Conservation (phyloP, 2,113 vertebrate species). For the Ptilorrhoa leucosticta region DNA sequence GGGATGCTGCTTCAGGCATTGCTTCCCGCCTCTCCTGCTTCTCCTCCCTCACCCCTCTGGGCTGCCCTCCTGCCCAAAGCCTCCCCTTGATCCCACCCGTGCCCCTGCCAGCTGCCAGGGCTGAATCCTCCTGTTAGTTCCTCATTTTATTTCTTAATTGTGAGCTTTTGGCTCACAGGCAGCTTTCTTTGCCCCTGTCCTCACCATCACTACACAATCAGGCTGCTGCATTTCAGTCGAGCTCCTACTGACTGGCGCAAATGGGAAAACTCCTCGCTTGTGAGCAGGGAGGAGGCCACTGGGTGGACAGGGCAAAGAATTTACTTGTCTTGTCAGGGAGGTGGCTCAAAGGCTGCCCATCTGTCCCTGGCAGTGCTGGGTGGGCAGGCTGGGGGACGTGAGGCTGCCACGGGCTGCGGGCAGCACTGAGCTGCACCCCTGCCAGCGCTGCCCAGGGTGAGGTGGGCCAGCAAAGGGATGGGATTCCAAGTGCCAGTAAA, state of each 20-base stretch:
- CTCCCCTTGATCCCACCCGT: neutral
- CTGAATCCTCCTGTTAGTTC: neutral
- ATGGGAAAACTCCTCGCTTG: neutral
- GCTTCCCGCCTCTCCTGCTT: neutral
- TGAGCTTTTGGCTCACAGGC: neutral
- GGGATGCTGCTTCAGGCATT: neutral
- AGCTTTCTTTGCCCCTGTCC: neutral
- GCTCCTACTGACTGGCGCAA: neutral
- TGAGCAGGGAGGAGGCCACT: neutral
- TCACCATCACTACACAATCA: neutral
- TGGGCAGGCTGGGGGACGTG: fast-evolving
- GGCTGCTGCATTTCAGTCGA: neutral
- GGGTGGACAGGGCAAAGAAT: neutral
- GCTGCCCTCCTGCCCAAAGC: neutral
- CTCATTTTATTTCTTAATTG: neutral
- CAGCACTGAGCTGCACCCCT: neutral
- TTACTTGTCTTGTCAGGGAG: neutral
- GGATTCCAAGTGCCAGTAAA: neutral
- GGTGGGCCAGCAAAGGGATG: neutral
- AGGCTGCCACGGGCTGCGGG: neutral
- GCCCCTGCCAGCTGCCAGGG: neutral
- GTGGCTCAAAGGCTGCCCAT: neutral
- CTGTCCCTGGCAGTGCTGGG: neutral
- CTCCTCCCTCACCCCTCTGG: neutral
- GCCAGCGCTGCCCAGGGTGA: neutral